A percentile compares a stretch with the other conserved stretches of the same genome.
Conservation (phyloP, 2,797 vertebrate species). For the Leptoclinus maculatus region DNA sequence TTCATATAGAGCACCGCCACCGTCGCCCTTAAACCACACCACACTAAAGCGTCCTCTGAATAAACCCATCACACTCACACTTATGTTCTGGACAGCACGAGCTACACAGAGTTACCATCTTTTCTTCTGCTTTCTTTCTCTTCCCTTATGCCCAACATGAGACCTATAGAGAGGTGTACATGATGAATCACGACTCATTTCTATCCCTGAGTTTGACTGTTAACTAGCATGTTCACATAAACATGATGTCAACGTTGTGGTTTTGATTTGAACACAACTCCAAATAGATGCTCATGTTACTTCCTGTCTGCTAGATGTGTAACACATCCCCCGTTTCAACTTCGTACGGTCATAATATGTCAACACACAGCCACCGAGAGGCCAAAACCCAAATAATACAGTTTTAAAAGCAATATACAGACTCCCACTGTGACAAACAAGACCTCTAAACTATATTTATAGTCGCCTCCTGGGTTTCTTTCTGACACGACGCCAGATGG, state of each 20-base stretch:
- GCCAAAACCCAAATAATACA: neutral
- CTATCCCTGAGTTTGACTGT: neutral
- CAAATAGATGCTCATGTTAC: neutral
- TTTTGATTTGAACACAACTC: neutral
- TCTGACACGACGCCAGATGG: neutral
- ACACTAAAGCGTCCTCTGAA: neutral
- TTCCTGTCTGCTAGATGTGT: neutral
- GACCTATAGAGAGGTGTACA: neutral
- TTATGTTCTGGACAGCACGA: constrained; percentile 24
- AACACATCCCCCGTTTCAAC: neutral
- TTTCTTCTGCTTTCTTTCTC: neutral
- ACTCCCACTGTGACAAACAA: neutral
- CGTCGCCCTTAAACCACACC: neutral
- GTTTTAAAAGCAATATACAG: neutral
- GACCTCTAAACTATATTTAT: neutral
- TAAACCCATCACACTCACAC: constrained; percentile 23
- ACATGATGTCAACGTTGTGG: too few species aligned
- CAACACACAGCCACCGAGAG: neutral
- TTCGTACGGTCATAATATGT: neutral
- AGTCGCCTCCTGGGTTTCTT: neutral
- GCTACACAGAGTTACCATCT: neutral
- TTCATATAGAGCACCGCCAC: constrained; percentile 6
- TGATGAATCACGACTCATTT: neutral
- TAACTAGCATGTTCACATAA: neutral
- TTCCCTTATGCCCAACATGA: neutral